These are phyloP conservation scores for Cardiocondyla obscurior DNA, from an alignment of 1,140 invertebrate genomes.

Conservation along the genomic window DNA sequence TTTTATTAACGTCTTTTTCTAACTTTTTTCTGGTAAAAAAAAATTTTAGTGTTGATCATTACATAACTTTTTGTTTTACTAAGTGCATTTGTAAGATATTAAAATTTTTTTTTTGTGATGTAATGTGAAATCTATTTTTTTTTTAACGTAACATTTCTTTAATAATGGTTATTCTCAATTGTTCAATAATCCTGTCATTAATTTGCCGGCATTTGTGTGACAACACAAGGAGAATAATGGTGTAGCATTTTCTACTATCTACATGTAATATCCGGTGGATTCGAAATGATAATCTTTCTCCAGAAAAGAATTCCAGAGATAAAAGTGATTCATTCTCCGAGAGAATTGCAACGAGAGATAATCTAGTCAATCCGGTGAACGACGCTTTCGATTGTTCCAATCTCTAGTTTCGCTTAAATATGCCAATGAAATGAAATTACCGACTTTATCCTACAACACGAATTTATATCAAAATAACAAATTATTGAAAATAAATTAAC, in stretches of 20 bases:
- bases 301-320: constrained; percentile 8
- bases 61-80: not conserved
- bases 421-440: not conserved
- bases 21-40: too few species aligned
- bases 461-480: constrained; percentile 20
- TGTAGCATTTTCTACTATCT: not conserved
- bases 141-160: not conserved
- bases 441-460: not conserved
- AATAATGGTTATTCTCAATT: constrained; percentile 11
- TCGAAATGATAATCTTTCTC: constrained; percentile 39
- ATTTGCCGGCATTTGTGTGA: constrained; percentile 10
- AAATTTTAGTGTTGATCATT: not conserved
- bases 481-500: not conserved
- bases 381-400: constrained; percentile 24
- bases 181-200: constrained; percentile 32
- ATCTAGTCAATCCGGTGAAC: constrained; percentile 17
- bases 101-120: not conserved
- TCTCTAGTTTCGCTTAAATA: constrained; percentile 19
- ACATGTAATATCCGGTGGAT: constrained; percentile 34
- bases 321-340: constrained; percentile 15
- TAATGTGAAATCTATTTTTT: not conserved
- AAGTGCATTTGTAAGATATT: not conserved
- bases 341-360: constrained; percentile 20
- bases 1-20: too few species aligned
- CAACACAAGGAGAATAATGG: constrained; percentile 11